Evolutionary conservation across 2,888 invertebrate species (phyloP).

Genomic region (Chorisops tibialis): DNA sequence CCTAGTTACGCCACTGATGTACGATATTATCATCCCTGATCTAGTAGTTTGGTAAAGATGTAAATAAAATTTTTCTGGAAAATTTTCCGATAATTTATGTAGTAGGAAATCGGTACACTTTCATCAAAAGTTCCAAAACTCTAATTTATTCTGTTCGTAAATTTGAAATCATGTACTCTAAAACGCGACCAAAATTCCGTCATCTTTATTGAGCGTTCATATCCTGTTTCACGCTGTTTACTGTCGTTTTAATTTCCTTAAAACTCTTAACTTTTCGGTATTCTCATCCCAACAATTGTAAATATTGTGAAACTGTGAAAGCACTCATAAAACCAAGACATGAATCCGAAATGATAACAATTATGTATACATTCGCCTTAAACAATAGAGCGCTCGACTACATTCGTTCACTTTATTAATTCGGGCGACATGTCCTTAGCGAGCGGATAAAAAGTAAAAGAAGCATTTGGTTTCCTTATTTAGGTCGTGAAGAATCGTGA

Average conservation of each 20-base stretch:
- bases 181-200: neutral
- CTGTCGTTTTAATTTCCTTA: constrained; percentile 14
- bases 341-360: constrained; percentile 33
- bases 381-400: neutral
- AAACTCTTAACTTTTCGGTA: neutral
- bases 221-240: constrained; percentile 9
- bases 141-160: too few relatives aligned
- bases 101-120: too few relatives aligned
- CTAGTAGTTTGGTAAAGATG: too few relatives aligned
- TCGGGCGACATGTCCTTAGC: too few relatives aligned
- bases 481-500: constrained; percentile 1
- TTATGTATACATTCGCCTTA: constrained; percentile 29
- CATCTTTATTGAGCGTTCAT: neutral
- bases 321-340: constrained; percentile 31
- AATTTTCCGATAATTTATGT: too few relatives aligned
- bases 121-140: too few relatives aligned
- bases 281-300: neutral
- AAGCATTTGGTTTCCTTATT: constrained; percentile 14
- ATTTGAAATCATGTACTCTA: too few relatives aligned
- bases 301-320: constrained; percentile 13
- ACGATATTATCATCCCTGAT: too few relatives aligned
- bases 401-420: too few relatives aligned
- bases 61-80: too few relatives aligned
- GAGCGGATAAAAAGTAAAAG: too few relatives aligned
- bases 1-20: too few relatives aligned